Conservation (phyloP, 64 coral and sea anemone species). For the Porites australiensis region DNA sequence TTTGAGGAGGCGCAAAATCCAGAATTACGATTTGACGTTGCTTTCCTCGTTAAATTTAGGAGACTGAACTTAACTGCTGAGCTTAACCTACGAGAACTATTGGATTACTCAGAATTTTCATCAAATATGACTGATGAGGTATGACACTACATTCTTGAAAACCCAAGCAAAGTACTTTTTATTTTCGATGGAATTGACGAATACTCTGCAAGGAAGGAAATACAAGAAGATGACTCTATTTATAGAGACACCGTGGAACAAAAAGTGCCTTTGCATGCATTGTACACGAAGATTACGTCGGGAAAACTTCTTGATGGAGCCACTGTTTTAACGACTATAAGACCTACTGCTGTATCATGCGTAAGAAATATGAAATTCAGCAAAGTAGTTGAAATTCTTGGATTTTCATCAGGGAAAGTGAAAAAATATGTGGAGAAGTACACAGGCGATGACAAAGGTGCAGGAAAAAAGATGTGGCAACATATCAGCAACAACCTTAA, state of each 20-base stretch:
- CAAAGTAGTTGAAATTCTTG: conserved; percentile 60
- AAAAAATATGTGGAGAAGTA: conserved; percentile 64
- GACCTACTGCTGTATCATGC: no score
- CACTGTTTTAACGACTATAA: no score
- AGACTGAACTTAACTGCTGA: no score
- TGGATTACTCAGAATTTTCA: neutral
- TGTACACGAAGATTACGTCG: neutral
- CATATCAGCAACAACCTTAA: no score
- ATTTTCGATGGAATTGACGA: no score
- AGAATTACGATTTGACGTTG: conserved; percentile 18
- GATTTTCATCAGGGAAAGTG: conserved; percentile 59
- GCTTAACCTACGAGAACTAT: conserved; percentile 14
- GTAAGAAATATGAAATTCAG: conserved; percentile 11
- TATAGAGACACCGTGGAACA: neutral
- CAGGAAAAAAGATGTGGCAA: neutral
- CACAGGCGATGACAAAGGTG: neutral
- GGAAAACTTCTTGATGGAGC: conserved; percentile 35
- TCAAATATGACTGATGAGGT: conserved; percentile 33
- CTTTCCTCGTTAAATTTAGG: conserved; percentile 62
- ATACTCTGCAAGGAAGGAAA: neutral
- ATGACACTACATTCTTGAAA: conserved; percentile 38
- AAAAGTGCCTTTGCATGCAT: no score
- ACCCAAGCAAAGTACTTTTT: no score
- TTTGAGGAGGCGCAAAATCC: neutral
- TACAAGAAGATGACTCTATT: neutral